phyloP scores from a whole-genome alignment of 2,888 invertebrate species.

The Meandrusa payeni region DNA sequence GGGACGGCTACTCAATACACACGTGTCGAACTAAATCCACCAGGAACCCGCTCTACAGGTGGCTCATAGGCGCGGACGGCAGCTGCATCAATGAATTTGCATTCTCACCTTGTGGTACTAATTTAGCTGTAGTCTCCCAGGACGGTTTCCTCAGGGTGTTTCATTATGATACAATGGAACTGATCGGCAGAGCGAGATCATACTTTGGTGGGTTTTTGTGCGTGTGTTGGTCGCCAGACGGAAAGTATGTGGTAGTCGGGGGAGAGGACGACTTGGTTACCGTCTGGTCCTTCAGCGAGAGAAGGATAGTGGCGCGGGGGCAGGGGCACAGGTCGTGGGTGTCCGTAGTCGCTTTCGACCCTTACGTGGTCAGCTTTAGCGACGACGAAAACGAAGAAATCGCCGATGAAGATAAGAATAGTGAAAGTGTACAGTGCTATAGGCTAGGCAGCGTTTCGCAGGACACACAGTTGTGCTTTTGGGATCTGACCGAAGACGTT shows the following conservation, averaged over 20 bases:
- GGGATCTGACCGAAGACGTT: conserved; percentile 99
- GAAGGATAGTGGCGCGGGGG: conserved; percentile 97
- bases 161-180: conserved; percentile 98
- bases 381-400: conserved; percentile 83
- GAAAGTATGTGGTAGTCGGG: conserved; percentile 96
- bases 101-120: conserved; percentile 96
- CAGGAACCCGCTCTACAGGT: conserved; percentile 94
- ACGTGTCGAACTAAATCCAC: conserved; percentile 98
- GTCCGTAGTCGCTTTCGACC: conserved; percentile 96
- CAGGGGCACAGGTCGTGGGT: conserved; percentile 99
- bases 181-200: conserved; percentile 95
- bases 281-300: conserved; percentile 96
- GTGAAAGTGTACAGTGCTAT: conserved; percentile 83
- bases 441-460: conserved; percentile 97
- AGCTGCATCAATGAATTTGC: conserved; percentile 97
- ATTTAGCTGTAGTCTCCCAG: conserved; percentile 96
- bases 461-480: conserved; percentile 98
- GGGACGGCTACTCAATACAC: conserved; percentile 95
- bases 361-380: conserved; percentile 88
- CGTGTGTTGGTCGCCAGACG: conserved; percentile 99
- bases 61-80: conserved; percentile 91
- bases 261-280: conserved; percentile 99
- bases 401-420: conserved; percentile 55
- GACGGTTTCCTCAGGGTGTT: conserved; percentile 97
- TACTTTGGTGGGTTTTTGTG: conserved; percentile 99